Conservation (phyloP, 2,113 vertebrate genomes). For the Amphilophus citrinellus region DNA sequence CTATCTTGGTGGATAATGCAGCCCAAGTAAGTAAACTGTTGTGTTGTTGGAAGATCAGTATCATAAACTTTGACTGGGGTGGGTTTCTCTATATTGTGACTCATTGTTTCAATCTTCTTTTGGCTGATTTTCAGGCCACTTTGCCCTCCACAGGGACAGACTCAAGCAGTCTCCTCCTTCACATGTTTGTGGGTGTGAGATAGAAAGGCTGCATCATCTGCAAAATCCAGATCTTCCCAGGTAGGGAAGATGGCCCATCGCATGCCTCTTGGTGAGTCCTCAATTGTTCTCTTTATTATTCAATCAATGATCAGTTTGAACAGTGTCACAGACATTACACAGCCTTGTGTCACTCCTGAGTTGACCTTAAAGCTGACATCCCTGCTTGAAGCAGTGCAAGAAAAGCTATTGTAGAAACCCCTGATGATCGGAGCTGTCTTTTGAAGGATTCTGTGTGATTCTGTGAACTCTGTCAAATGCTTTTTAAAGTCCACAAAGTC, state of each 20-base stretch:
- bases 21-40: background rate
- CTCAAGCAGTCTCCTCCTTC: background rate
- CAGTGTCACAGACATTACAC: conserved; percentile 5
- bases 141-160: background rate
- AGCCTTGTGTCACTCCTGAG: background rate
- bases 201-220: background rate
- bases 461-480: conserved; percentile 16
- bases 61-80: background rate
- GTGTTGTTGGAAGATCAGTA: background rate
- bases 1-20: background rate
- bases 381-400: background rate
- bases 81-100: background rate
- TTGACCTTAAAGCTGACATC: background rate
- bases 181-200: background rate
- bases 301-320: conserved; percentile 8
- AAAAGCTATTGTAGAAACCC: background rate
- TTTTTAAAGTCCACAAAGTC: background rate
- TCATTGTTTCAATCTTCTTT: background rate
- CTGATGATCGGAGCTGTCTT: conserved; percentile 5
- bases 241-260: background rate
- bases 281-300: background rate
- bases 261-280: background rate
- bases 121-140: background rate
- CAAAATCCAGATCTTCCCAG: background rate
- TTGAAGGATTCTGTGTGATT: background rate